Evolutionary conservation across 2,797 vertebrate genomes (phyloP).

Genomic region (Aldrovandia affinis): DNA sequence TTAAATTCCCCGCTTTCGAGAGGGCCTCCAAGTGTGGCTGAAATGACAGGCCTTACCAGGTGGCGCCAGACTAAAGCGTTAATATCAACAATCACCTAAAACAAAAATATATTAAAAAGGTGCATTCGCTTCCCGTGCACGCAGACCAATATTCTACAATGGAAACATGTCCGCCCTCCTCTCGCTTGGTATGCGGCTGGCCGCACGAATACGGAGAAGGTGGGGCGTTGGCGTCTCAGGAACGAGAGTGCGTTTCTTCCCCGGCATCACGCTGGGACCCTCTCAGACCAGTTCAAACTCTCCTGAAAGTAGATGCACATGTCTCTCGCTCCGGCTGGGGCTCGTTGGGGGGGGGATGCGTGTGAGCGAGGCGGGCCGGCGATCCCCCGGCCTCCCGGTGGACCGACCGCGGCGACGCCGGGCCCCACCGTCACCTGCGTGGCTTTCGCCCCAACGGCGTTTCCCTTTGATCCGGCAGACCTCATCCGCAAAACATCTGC

Average conservation of each 20-base stretch:
- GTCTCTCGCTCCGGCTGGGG: conserved; percentile 42
- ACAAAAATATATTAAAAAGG: not conserved
- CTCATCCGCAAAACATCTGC: conserved; percentile 51
- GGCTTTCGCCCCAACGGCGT: conserved; percentile 53
- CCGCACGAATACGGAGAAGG: no score
- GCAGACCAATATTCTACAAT: not conserved
- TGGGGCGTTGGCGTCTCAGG: no score
- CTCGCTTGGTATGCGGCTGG: no score
- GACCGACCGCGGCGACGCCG: conserved; percentile 66
- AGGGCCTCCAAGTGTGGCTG: not conserved
- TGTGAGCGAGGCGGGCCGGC: conserved; percentile 52
- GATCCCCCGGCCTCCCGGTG: conserved; percentile 44
- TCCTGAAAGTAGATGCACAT: conserved; percentile 63
- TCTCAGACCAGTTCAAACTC: conserved; percentile 57
- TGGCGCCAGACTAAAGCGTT: not conserved
- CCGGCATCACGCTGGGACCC: conserved; percentile 38
- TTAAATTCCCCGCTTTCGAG: not conserved
- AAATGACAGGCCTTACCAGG: not conserved
- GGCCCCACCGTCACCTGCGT: conserved; percentile 69
- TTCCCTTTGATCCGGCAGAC: conserved; percentile 61
- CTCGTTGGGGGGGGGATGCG: conserved; percentile 15
- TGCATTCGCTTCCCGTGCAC: not conserved
- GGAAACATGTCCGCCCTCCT: conserved; percentile 32
- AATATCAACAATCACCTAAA: not conserved
- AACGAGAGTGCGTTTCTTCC: no score